Percentiles rank a stretch among this genome's conserved stretches.
phyloP scores from a whole-genome alignment of 2,113 vertebrate species.

The Zosterops japonicus region DNA sequence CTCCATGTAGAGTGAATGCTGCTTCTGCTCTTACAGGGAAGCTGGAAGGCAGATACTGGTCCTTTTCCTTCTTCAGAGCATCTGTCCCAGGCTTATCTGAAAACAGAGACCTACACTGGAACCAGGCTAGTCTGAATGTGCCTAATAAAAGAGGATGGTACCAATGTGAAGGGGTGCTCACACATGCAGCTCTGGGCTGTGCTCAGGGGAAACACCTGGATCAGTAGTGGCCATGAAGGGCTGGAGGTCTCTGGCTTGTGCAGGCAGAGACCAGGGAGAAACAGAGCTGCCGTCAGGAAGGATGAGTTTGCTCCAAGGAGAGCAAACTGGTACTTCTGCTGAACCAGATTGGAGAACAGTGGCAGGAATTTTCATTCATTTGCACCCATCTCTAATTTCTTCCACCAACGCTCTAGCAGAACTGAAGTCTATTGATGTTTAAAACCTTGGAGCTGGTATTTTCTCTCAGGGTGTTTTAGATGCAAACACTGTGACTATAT shows the following conservation, averaged over 20 bases:
- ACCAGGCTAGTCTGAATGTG: background rate
- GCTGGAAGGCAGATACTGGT: background rate
- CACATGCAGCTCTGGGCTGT: fast-evolving
- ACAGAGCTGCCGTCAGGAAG: background rate
- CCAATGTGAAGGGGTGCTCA: background rate
- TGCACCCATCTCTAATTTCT: background rate
- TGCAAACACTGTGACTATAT: background rate
- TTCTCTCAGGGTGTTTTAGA: background rate
- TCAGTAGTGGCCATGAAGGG: background rate
- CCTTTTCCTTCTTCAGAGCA: background rate
- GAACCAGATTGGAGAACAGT: background rate
- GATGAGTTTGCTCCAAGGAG: background rate
- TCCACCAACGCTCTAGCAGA: background rate
- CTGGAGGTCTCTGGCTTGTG: background rate
- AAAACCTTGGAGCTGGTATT: background rate
- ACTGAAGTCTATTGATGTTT: background rate
- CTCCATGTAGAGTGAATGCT: fast-evolving
- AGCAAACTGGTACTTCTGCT: background rate
- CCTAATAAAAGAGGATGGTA: background rate
- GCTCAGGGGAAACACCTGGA: background rate
- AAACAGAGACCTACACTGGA: background rate
- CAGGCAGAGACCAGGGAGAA: background rate
- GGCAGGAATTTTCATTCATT: background rate
- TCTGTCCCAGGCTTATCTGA: background rate
- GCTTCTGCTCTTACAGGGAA: background rate